These are phyloP conservation scores for Lampris megalopsis DNA, from an alignment of 2,113 vertebrate genomes.

Conservation along the genomic window DNA sequence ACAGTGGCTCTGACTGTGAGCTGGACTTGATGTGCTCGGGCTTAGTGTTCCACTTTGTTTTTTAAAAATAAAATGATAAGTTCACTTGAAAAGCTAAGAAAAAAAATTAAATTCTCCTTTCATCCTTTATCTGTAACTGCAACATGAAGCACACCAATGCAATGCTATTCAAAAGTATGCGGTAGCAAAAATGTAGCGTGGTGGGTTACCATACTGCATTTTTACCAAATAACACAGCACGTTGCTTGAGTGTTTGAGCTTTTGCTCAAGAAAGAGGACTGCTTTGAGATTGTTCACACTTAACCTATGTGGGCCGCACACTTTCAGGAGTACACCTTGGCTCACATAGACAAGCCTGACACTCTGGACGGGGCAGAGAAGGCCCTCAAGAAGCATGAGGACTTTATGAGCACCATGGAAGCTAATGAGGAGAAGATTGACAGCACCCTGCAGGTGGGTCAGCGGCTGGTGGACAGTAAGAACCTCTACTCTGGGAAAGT, in stretches of 20 bases:
- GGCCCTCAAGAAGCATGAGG: conserved; percentile 91
- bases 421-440: conserved; percentile 89
- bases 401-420: conserved; percentile 87
- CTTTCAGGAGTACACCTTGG: conserved; percentile 91
- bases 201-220: conserved; percentile 13
- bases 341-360: conserved; percentile 87
- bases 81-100: neutral
- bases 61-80: neutral
- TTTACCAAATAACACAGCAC: conserved; percentile 1
- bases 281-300: neutral
- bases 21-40: too few species aligned
- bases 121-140: neutral
- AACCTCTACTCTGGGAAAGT: conserved; percentile 91
- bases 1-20: too few species aligned
- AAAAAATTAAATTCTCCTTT: neutral
- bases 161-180: conserved; percentile 42
- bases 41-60: too few species aligned
- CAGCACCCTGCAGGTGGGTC: conserved; percentile 81
- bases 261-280: neutral
- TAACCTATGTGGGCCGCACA: neutral
- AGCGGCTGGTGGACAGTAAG: conserved; percentile 84
- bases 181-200: conserved; percentile 34
- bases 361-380: conserved; percentile 88
- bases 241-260: neutral
- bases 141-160: neutral